Conservation (phyloP, 1,140 invertebrate species). For the Bactericera cockerelli region DNA sequence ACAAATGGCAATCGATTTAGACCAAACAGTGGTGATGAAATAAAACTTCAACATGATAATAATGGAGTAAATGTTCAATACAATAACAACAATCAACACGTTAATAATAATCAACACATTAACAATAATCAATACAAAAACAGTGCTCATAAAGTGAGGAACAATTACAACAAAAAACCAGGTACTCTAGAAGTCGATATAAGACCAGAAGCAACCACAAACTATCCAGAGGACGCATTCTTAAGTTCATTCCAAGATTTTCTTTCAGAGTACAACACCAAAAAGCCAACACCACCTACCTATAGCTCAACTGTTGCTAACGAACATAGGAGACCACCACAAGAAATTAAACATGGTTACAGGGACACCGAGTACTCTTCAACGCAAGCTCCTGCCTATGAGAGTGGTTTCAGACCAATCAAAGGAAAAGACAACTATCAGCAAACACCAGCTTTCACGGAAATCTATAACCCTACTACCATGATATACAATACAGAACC, state of each 20-base stretch:
- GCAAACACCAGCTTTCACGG: not conserved
- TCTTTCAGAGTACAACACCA: not conserved
- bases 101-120: not conserved
- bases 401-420: constrained; percentile 5
- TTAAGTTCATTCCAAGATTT: constrained; percentile 6
- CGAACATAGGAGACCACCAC: too few relatives aligned
- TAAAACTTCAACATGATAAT: too few relatives aligned
- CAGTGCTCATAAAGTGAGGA: not conserved
- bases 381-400: not conserved
- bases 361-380: not conserved
- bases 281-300: not conserved
- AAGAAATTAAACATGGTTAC: too few relatives aligned
- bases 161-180: not conserved
- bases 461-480: constrained; percentile 1
- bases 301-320: too few relatives aligned
- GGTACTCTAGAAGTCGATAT: not conserved
- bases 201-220: constrained; percentile 3
- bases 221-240: not conserved
- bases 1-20: not conserved
- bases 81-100: not conserved
- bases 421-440: not conserved
- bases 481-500: not conserved
- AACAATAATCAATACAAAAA: not conserved
- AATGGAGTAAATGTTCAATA: too few relatives aligned
- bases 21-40: not conserved